Percentiles rank a stretch among this genome's conserved stretches.
Conservation (phyloP, 2,797 vertebrate species). For the Chrysocyon brachyurus region DNA sequence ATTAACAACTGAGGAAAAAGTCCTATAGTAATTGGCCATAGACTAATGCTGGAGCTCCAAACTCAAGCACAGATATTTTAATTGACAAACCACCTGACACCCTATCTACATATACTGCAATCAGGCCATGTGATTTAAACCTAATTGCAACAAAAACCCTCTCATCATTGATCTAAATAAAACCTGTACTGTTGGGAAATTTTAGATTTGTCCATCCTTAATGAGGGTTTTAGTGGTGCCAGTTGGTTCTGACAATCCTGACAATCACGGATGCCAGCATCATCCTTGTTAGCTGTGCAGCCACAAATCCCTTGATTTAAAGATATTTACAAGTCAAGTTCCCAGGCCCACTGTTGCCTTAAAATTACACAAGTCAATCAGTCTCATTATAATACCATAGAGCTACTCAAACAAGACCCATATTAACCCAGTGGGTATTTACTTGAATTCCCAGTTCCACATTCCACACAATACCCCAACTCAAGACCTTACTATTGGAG, state of each 20-base stretch:
- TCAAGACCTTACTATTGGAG: background rate
- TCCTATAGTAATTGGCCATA: background rate
- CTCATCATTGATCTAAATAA: background rate
- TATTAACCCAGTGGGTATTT: background rate
- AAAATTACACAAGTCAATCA: background rate
- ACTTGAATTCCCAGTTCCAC: background rate
- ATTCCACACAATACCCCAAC: background rate
- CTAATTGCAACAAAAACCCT: background rate
- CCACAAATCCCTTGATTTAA: background rate
- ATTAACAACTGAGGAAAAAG: background rate
- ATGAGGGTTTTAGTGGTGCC: background rate
- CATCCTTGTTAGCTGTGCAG: background rate
- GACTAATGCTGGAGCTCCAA: background rate
- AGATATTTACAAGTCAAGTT: background rate
- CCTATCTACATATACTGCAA: background rate
- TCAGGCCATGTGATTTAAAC: background rate
- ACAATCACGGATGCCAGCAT: background rate
- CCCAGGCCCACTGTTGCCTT: background rate
- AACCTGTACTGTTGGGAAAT: background rate
- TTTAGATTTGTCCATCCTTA: background rate
- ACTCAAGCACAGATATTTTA: background rate
- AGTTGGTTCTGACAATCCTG: background rate
- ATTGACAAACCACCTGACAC: background rate
- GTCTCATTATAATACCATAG: background rate
- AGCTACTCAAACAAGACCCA: background rate